Conservation (phyloP, 2,888 invertebrate genomes). For the Cephus spinipes region DNA sequence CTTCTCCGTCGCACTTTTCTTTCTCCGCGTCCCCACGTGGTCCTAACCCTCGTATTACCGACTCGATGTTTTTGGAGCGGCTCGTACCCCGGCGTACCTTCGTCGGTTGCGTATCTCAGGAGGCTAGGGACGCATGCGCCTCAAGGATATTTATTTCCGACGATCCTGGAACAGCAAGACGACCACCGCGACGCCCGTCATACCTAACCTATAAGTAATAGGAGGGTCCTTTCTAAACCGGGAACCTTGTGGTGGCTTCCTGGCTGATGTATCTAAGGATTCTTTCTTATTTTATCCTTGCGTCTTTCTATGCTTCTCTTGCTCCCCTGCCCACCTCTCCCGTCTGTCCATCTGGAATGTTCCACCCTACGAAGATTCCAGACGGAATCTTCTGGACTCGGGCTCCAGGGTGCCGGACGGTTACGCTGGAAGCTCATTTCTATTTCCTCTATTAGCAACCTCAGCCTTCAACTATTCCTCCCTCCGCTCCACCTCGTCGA, state of each 20-base stretch:
- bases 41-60: background rate
- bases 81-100: background rate
- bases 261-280: background rate
- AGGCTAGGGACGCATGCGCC: background rate
- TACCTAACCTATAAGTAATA: background rate
- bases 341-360: constrained; percentile 25
- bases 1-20: constrained; percentile 4
- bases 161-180: background rate
- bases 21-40: background rate
- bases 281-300: background rate
- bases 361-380: background rate
- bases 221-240: background rate
- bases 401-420: background rate
- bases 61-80: background rate
- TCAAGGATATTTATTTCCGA: background rate
- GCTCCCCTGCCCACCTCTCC: constrained; percentile 2
- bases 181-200: background rate
- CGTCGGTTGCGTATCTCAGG: background rate
- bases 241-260: background rate
- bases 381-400: background rate
- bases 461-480: background rate
- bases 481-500: background rate
- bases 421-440: background rate
- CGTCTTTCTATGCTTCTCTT: background rate
- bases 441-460: constrained; percentile 6